Evolutionary conservation across 2,888 invertebrate species (phyloP), one percentile per base, ranked within the genome.

Genomic region (Drosophila anomalipes): DNA sequence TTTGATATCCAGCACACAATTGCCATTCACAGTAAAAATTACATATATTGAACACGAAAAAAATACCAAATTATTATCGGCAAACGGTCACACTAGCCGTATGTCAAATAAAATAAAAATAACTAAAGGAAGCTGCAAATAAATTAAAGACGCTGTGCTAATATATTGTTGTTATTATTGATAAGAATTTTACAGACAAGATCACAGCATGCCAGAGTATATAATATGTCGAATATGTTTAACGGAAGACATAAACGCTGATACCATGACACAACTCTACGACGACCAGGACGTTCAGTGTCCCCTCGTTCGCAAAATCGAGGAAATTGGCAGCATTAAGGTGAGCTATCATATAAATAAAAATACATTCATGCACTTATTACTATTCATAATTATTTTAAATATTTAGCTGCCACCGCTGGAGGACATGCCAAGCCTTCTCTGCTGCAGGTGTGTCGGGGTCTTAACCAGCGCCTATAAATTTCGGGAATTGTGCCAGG

Each of bases 221-320:
- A 83, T 92, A 81, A 76, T 91, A 58, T 93, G 92, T 63, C 83
- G 92, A 30, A 93, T 93, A 73, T 93, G 92, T 67, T 77, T 93
- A 33, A 81, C 84, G 16, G 91, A 92, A 52, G 91, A 91, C 35
- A 89, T 83, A 57, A 88, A 81, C 37, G 67, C 73, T 14, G 79
- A 81, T 30, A 79, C 77, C 16, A 92, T 93, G 92, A 84, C 92
- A 64, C 81, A 90, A 5, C 81, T 93, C 0, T 92, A 91, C 37
- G 91, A 92, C 63, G 86, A 82, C 0, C 70, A 79, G 51, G 76
- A 87, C 22, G 81, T 69, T 7, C 83, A 81, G 61, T 90, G 92
- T 71, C 70, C 75, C 14, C 83, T 93, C 26, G 89, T 93, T 30
- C 83, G 87, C 12, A 91, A 91, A 69, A 91, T 93, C 26, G 92